Evolutionary conservation across 1,140 invertebrate genomes (phyloP).

Genomic region (Euwallacea similis): DNA sequence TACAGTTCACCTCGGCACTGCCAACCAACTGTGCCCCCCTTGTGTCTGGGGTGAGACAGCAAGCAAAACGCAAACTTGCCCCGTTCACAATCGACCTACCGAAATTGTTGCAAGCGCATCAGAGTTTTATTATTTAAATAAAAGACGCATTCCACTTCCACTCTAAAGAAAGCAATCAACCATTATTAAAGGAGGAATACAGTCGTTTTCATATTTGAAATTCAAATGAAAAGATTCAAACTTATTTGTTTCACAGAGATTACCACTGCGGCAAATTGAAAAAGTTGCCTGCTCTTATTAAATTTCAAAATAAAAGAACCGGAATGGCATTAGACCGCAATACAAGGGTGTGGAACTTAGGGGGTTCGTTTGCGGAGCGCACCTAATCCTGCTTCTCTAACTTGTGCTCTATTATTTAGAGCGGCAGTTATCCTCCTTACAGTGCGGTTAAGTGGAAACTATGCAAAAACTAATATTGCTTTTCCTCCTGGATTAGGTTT

Average conservation of each 20-base stretch:
- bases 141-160: background rate
- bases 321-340: slow-evolving; percentile 16
- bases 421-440: no score
- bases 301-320: slow-evolving; percentile 27
- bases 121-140: background rate
- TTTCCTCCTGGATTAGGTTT: no score
- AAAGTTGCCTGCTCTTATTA: slow-evolving; percentile 24
- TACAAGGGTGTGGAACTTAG: slow-evolving; percentile 9
- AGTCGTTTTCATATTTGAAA: slow-evolving; percentile 19
- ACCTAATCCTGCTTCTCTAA: slow-evolving; percentile 1
- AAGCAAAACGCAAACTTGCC: no score
- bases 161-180: slow-evolving; percentile 6
- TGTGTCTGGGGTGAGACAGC: no score
- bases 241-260: slow-evolving; percentile 25
- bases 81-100: no score
- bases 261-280: slow-evolving; percentile 20
- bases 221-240: slow-evolving; percentile 23
- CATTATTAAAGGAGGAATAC: slow-evolving; percentile 9
- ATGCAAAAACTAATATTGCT: no score
- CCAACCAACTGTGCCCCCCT: no score
- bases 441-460: no score
- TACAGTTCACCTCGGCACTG: no score
- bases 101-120: no score
- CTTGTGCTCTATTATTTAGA: background rate
- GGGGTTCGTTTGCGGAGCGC: background rate